Evolutionary conservation across 2,888 invertebrate species (phyloP).

Genomic region (Andricus curvator): DNA sequence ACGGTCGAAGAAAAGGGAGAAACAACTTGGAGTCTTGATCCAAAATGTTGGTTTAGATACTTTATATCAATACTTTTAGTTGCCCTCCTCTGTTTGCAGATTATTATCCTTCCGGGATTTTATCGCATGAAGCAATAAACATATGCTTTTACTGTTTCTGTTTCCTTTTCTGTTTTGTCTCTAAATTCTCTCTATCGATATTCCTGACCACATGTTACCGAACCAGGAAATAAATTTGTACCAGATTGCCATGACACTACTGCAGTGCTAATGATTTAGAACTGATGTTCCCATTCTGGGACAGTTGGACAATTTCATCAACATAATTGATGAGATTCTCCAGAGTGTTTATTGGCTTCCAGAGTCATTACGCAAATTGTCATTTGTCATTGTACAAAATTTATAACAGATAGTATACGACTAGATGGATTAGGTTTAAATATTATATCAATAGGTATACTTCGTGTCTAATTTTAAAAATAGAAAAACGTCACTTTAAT

Average conservation of each 20-base stretch:
- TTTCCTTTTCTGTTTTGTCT: not conserved
- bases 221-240: constrained; percentile 14
- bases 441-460: not conserved
- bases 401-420: not conserved
- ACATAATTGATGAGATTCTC: not conserved
- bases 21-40: too few species aligned
- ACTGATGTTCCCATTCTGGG: constrained; percentile 9
- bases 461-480: too few species aligned
- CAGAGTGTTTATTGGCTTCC: not conserved
- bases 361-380: not conserved
- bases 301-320: constrained; percentile 4
- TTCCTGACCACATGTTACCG: constrained; percentile 20
- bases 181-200: constrained; percentile 8
- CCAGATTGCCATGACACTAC: constrained; percentile 16
- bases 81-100: not conserved
- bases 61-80: not conserved
- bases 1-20: too few species aligned
- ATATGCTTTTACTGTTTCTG: not conserved
- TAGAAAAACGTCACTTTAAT: too few species aligned
- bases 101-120: constrained; percentile 9
- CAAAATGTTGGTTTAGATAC: too few species aligned
- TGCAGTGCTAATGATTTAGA: constrained; percentile 14
- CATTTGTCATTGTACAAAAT: not conserved
- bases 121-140: not conserved
- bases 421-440: not conserved